Evolutionary conservation across 2,888 invertebrate species (phyloP), one percentile per base, ranked within the genome.

Genomic region (Alentia gelatinosa): DNA sequence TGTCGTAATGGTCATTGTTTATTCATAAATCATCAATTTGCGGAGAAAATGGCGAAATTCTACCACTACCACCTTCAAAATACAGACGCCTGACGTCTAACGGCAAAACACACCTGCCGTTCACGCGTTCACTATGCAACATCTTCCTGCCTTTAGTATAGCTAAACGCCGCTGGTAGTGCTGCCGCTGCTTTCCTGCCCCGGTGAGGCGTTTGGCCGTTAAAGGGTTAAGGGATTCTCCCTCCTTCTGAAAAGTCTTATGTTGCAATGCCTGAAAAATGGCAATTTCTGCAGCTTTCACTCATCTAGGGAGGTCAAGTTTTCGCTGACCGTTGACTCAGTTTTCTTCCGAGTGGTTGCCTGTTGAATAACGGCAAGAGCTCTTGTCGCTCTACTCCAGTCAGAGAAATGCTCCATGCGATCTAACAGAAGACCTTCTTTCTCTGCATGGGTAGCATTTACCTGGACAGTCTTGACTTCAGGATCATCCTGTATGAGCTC

Each of bases 121-220:
- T n/a, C n/a, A n/a, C n/a, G n/a, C n/a, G n/a, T n/a, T n/a, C n/a
- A n/a, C n/a, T n/a, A n/a, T n/a, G n/a, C n/a, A n/a, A n/a, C n/a
- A n/a, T n/a, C n/a, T n/a, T n/a, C n/a, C n/a, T n/a, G n/a, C n/a
- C n/a, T n/a, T n/a, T n/a, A n/a, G n/a, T n/a, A n/a, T 94, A 93
- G 0, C 9, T 93, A 39, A 93, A 90, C 63, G 95, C 95, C 0
- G 95, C 95, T n/a, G 95, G 94, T 91, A 95, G 95, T 9, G 92
- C 89, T 0, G 91, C 79, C 0, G 94, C 92, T 0, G 91, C 90
- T 0, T 95, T 93, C 90, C 95, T 93, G 86, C 91, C 56, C 94
- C 94, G 94, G 5, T 92, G 83, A 0, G 92, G 84, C n/a, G 88
- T 63, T 19, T 37, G 5, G 93, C 75, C 0, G 89, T 86, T 4